Conservation (phyloP, 2,888 invertebrate species). For the Mesoligia furuncula region DNA sequence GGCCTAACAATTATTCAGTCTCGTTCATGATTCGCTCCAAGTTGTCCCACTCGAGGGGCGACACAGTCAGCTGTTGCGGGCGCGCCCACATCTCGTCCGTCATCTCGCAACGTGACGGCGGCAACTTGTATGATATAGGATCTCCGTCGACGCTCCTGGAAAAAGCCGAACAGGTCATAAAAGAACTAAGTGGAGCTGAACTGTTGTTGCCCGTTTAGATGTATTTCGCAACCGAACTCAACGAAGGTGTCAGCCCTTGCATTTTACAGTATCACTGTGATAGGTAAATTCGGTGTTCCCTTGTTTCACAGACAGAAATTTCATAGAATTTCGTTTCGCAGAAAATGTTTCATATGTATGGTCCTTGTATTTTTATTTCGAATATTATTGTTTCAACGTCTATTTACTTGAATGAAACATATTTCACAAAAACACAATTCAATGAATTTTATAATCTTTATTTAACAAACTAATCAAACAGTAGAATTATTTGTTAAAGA, state of each 20-base stretch:
- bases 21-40: slow-evolving; percentile 57
- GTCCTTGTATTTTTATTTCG: too few species aligned
- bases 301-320: too few species aligned
- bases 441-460: too few species aligned
- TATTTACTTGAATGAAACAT: too few species aligned
- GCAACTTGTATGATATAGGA: slow-evolving; percentile 86
- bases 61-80: slow-evolving; percentile 77
- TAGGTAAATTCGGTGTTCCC: background rate
- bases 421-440: too few species aligned
- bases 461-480: too few species aligned
- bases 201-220: background rate
- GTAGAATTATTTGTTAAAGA: too few species aligned
- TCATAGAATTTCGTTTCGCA: too few species aligned
- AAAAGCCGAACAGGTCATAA: background rate
- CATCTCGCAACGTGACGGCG: slow-evolving; percentile 80
- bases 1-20: slow-evolving; percentile 29
- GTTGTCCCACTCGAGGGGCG: slow-evolving; percentile 74
- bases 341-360: too few species aligned
- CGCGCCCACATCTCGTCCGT: slow-evolving; percentile 84
- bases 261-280: background rate
- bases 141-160: slow-evolving; percentile 84
- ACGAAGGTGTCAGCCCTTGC: background rate
- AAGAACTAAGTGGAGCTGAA: background rate
- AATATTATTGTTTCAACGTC: too few species aligned
- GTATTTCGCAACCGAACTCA: background rate